Percentiles rank a stretch among this genome's conserved stretches.
Conservation (phyloP, 2,888 invertebrate species). For the Tetramorium bicarinatum region DNA sequence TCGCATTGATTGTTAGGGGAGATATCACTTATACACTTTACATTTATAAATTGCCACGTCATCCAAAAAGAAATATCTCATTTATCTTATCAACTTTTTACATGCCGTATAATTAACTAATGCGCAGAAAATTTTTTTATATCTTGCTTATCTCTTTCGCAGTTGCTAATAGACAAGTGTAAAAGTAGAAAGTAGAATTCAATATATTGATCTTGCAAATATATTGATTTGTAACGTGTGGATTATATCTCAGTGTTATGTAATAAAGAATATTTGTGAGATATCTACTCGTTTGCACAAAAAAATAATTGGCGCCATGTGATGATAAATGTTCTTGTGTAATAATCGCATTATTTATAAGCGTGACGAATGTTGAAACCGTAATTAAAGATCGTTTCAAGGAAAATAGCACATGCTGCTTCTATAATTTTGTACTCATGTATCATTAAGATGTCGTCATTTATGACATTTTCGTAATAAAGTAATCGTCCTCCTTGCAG, state of each 20-base stretch:
- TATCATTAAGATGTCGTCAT: constrained; percentile 8
- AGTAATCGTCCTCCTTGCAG: constrained; percentile 29
- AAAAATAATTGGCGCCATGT: background rate
- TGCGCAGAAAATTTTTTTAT: constrained; percentile 7
- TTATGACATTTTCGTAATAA: background rate
- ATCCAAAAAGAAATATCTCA: background rate
- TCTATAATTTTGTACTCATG: background rate
- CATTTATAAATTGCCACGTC: constrained; percentile 24
- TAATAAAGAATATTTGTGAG: background rate
- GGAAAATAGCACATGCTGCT: background rate
- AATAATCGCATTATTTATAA: background rate
- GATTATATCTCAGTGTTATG: background rate
- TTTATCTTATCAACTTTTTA: constrained; percentile 37
- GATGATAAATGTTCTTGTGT: background rate
- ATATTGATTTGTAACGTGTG: background rate
- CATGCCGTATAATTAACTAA: background rate
- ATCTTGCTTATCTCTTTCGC: background rate
- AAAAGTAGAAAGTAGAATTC: background rate
- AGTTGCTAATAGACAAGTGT: background rate
- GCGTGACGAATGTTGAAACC: background rate
- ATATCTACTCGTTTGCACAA: background rate
- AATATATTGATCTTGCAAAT: background rate
- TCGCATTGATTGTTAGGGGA: background rate
- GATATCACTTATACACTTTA: background rate
- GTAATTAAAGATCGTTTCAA: constrained; percentile 4